Base-by-base conservation (phyloP, 2,113 vertebrate species). In the Zosterops borbonicus region DNA sequence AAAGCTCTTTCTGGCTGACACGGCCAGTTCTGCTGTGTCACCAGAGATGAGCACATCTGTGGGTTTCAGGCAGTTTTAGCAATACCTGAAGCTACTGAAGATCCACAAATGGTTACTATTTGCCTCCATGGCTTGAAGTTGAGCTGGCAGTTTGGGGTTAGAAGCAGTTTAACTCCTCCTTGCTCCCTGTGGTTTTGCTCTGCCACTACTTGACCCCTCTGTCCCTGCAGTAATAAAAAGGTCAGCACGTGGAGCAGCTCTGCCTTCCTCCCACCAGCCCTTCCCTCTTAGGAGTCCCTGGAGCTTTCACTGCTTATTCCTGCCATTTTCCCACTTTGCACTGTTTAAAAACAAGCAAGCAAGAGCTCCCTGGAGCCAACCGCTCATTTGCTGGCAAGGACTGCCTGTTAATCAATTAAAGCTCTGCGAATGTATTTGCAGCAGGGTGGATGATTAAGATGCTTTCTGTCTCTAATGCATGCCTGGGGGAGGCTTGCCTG, bases 331-430 rank as follows among this genome's bases (percentile, higher is more conserved):
- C 95, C 91, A 90, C 82, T 95, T 87, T 90, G 93, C 84, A 79
- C 84, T 97, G 96, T 96, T 97, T 94, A 95, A 92, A 96, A 95
- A 97, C 95, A 97, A 95, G 92, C 91, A 89, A 94, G 87, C 84
- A 83, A 97, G 93, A 95, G 91, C 91, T 96, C 94, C 96, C 94
- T 85, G 89, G 94, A 95, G 96, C 81, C 89, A 91, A 33, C 21
- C 1, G 31, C 84, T 95, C 91, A 53, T 95, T 91, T 95, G 93
- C 95, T 94, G 94, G 93, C 89, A 90, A 87, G 93, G 93, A 5
- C 91, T 92, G 93, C 91, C 91, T 92, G 95, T 76, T 97, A 95
- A 97, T 97, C 94, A 97, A 96, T 96, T 96, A 97, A 82, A 95
- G 92, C 89, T 90, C 93, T 79, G 89, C 0, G 3, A 87, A 87